Evolutionary conservation across 2,797 vertebrate species (phyloP).

Genomic region (Malurus splendens): DNA sequence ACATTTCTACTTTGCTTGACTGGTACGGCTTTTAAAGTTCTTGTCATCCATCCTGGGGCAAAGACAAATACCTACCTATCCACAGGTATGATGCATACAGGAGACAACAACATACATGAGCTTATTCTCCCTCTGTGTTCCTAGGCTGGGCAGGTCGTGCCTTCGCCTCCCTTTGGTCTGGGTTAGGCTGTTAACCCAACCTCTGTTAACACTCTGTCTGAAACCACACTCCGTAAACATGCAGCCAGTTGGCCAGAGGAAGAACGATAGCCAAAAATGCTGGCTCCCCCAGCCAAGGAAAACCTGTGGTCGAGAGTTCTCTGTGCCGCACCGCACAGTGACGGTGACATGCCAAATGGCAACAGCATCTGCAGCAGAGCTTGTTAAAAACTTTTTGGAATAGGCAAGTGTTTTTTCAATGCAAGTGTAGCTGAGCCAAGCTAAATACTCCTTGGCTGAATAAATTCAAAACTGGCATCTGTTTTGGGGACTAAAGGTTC

Average conservation of each 20-base stretch:
- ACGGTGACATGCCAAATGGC: constrained; percentile 72
- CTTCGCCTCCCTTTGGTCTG: constrained; percentile 41
- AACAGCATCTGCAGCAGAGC: constrained; percentile 63
- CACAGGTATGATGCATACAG: background rate
- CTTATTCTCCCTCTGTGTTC: constrained; percentile 10
- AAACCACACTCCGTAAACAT: constrained; percentile 64
- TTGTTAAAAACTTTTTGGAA: constrained; percentile 76
- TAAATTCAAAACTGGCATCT: constrained; percentile 70
- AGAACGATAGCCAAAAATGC: constrained; percentile 39
- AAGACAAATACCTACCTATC: background rate
- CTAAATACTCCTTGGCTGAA: constrained; percentile 73
- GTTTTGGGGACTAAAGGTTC: constrained; percentile 68
- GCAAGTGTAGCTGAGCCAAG: constrained; percentile 64
- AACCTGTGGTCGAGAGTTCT: constrained; percentile 69
- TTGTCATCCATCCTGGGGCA: constrained; percentile 24
- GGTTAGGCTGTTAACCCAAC: constrained; percentile 46
- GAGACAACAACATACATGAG: background rate
- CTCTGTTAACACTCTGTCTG: constrained; percentile 62
- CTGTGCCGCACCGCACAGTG: constrained; percentile 63
- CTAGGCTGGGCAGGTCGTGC: constrained; percentile 25
- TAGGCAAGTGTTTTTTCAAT: constrained; percentile 69
- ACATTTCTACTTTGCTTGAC: constrained; percentile 27
- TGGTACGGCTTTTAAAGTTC: constrained; percentile 24
- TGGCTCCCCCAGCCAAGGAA: constrained; percentile 60
- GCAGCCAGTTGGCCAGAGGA: constrained; percentile 60